phyloP scores from a whole-genome alignment of 2,797 vertebrate genomes.

The Hemitrygon akajei region DNA sequence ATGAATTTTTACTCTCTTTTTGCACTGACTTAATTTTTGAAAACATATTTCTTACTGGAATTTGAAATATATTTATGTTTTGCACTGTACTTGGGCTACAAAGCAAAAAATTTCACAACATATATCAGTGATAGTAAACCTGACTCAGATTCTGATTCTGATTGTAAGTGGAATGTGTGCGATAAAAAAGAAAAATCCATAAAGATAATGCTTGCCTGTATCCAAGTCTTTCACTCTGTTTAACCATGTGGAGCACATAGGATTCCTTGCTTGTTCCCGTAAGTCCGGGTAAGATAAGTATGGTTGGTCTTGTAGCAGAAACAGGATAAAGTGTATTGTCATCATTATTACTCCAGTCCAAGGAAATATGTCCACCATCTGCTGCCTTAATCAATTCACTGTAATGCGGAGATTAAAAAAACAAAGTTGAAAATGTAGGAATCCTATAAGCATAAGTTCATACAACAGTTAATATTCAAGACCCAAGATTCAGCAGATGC shows the following conservation, averaged over 20 bases:
- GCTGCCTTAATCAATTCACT: slow-evolving; percentile 93
- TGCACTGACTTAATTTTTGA: no score
- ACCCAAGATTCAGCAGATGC: no score
- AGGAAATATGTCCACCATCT: slow-evolving; percentile 96
- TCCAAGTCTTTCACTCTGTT: slow-evolving; percentile 82
- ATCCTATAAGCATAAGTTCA: neutral
- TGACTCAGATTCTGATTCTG: no score
- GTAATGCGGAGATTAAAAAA: slow-evolving; percentile 52
- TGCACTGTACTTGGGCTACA: no score
- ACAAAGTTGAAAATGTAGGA: neutral
- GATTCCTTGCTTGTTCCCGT: slow-evolving; percentile 96
- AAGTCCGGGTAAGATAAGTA: slow-evolving; percentile 86
- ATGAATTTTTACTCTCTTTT: no score
- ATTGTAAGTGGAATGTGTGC: neutral
- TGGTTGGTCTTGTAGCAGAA: slow-evolving; percentile 74
- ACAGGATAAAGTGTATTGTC: slow-evolving; percentile 71
- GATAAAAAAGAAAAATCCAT: neutral
- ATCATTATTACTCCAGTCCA: slow-evolving; percentile 96
- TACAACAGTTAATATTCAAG: neutral
- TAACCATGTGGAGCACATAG: slow-evolving; percentile 97
- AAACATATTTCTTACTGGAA: no score
- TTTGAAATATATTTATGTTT: no score
- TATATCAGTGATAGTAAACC: no score
- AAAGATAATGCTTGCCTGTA: slow-evolving; percentile 70
- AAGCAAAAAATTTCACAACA: no score